phyloP scores from a whole-genome alignment of 2,797 vertebrate species.

The Garrulus glandarius region DNA sequence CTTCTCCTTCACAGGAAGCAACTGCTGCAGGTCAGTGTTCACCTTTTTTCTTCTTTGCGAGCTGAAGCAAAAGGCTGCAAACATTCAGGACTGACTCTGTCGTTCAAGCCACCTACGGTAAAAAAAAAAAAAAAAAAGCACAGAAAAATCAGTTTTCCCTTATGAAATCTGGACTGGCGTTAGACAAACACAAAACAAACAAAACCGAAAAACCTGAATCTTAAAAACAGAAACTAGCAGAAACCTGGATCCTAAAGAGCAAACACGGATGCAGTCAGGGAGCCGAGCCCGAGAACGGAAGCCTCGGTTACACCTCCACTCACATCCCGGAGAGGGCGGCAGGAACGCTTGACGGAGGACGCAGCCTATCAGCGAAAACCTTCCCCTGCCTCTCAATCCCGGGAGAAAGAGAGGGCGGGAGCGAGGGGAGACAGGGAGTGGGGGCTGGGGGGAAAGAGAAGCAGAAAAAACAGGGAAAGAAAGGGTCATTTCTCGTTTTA shows the following conservation, averaged over 20 bases:
- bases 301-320: neutral
- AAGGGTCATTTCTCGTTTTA: neutral
- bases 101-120: constrained; percentile 31
- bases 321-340: fast-evolving
- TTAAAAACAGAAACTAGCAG: neutral
- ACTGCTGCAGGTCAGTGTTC: neutral
- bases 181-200: neutral
- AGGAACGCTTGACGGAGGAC: fast-evolving
- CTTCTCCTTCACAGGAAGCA: neutral
- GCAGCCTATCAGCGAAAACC: neutral
- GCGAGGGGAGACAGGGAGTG: fast-evolving
- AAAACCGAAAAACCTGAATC: neutral
- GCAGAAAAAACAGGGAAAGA: fast-evolving
- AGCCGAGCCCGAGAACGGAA: neutral
- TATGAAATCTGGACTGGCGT: neutral
- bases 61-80: constrained; percentile 1
- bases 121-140: neutral
- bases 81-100: constrained; percentile 16
- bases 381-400: fast-evolving
- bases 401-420: too few relatives aligned
- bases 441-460: neutral
- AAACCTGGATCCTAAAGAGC: neutral
- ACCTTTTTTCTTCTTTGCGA: neutral
- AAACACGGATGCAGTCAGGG: fast-evolving
- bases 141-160: neutral